phyloP scores from a whole-genome alignment of 1,140 invertebrate species.

The Drosophila tsacasi region DNA sequence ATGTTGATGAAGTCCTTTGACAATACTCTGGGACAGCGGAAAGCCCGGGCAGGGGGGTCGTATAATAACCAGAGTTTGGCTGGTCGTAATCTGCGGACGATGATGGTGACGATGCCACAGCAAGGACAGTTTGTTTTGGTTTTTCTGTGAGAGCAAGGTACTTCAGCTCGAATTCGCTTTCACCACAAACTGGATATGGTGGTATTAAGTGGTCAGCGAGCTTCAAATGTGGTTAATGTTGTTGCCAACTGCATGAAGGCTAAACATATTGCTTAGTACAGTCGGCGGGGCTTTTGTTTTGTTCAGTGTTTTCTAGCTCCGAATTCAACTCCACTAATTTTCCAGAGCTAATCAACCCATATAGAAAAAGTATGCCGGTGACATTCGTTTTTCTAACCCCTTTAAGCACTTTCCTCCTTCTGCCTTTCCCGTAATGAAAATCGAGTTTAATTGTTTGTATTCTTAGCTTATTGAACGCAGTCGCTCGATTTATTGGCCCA shows the following conservation, averaged over 20 bases:
- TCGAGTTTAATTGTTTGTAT: constrained; percentile 73
- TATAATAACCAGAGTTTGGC: constrained; percentile 22
- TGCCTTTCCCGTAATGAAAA: constrained; percentile 25
- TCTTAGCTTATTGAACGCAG: constrained; percentile 72
- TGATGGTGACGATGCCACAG: constrained; percentile 8
- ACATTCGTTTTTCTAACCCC: neutral
- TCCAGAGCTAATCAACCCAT: neutral
- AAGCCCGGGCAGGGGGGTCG: constrained; percentile 4
- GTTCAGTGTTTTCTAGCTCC: neutral
- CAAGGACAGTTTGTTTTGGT: constrained; percentile 10
- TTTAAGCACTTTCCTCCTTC: neutral
- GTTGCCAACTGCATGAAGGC: constrained; percentile 5
- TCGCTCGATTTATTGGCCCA: constrained; percentile 32
- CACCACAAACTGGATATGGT: constrained; percentile 4
- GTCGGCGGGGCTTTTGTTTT: neutral
- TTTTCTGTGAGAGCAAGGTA: constrained; percentile 3
- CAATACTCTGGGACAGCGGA: constrained; percentile 44
- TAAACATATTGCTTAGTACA: constrained; percentile 6
- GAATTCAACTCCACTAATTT: neutral
- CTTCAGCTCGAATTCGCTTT: constrained; percentile 4
- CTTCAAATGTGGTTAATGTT: constrained; percentile 19
- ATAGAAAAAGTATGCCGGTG: neutral
- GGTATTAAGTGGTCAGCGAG: constrained; percentile 13
- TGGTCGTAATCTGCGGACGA: constrained; percentile 12
- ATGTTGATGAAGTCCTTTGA: constrained; percentile 77